Evolutionary conservation across 2,113 vertebrate species (phyloP), one percentile per base, ranked within the genome.

Genomic region (Burhinus bistriatus): DNA sequence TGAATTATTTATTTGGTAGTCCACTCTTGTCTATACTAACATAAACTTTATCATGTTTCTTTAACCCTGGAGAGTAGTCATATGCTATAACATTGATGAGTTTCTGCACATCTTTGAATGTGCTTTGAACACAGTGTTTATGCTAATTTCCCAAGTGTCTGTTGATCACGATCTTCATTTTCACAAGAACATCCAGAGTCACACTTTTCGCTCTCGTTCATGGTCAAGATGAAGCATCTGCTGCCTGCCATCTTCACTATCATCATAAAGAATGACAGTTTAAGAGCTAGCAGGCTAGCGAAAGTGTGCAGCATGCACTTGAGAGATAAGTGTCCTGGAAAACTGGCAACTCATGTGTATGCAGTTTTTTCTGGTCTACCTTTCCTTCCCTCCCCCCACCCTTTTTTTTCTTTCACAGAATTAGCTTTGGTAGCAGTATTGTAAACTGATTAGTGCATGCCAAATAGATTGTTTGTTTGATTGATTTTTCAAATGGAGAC

Each of bases 131-230:
- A 64, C 14, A 61, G 14, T 85, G 30, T 87, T 90, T 83, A 72
- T 65, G 58, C 17, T 88, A 84, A 89, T 95, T 20, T 84, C 49
- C 52, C 34, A 64, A 88, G 57, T 62, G 81, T 93, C 57, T 89
- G 69, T 79, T 93, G 52, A 76, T 77, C 34, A 5, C 0, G 2
- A 70, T 73, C 69, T 97, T 95, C 21, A 62, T 79, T 68, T 95
- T 38, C 80, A 76, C 47, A 82, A 79, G 70, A 85, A 69, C 27
- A 81, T 15, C 42, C 78, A 59, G 64, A 71, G 65, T 77, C 89
- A 73, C 82, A 80, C 75, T 92, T 94, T 80, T 75, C 40, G 36
- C 16, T 96, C 29, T 81, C 38, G 90, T 96, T 91, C n/a, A 89
- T 87, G 78, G 61, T 62, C 81, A 96, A 61, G n/a, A 80, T 88